A percentile compares a stretch with the other conserved stretches of the same genome.
These are phyloP conservation scores for Azemiops feae DNA, from an alignment of 2,113 vertebrate genomes.

Conservation along the genomic window DNA sequence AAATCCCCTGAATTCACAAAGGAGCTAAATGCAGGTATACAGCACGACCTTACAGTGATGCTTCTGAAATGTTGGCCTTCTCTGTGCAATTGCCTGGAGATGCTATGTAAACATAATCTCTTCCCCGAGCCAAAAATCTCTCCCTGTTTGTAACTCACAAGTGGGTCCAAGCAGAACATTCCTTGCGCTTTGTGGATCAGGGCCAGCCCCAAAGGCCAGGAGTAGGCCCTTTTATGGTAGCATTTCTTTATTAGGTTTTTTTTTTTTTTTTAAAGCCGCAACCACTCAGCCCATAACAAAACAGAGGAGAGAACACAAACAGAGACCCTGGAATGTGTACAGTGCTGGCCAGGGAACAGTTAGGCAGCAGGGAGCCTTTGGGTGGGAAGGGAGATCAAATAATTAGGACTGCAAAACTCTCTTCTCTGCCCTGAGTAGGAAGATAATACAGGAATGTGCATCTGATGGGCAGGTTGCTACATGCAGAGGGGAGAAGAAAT, in stretches of 20 bases:
- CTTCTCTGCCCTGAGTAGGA: background rate
- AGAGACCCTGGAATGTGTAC: conserved; percentile 22
- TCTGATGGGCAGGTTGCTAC: conserved; percentile 20
- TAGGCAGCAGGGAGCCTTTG: conserved; percentile 26
- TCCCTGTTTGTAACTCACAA: conserved; percentile 24
- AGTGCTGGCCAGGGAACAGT: conserved; percentile 13
- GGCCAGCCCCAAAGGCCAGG: conserved; percentile 64
- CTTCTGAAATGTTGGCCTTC: background rate
- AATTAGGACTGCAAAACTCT: conserved; percentile 22
- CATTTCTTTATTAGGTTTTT: conserved; percentile 61
- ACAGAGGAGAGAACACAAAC: conserved; percentile 24
- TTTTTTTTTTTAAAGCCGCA: background rate
- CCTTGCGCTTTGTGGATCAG: conserved; percentile 56
- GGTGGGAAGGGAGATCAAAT: conserved; percentile 33
- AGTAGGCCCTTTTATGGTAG: conserved; percentile 72
- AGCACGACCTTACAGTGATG: background rate
- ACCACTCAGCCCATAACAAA: conserved; percentile 26
- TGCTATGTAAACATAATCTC: conserved; percentile 22
- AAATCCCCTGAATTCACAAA: background rate
- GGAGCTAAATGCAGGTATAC: background rate
- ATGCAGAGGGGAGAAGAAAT: conserved; percentile 24
- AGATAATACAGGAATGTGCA: conserved; percentile 27
- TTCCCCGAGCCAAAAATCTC: conserved; percentile 13
- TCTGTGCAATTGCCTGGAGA: conserved; percentile 12
- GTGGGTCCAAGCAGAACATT: conserved; percentile 61